Percentiles rank a stretch among this genome's conserved stretches.
These are phyloP conservation scores for Cathartes aura DNA, from an alignment of 2,113 vertebrate genomes.

Conservation along the genomic window DNA sequence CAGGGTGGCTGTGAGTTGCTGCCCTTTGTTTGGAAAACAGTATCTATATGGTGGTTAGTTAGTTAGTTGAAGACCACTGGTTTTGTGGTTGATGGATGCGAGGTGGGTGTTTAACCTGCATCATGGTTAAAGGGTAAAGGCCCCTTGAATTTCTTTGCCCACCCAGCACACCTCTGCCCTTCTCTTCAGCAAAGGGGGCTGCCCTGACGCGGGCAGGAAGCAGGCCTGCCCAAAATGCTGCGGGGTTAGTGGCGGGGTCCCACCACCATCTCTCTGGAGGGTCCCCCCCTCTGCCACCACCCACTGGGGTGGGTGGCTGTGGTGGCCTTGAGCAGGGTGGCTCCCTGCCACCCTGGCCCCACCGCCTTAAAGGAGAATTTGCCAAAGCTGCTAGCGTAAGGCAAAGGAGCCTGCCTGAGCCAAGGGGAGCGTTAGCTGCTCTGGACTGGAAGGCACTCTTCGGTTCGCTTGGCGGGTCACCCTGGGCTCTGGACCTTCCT, in stretches of 20 bases:
- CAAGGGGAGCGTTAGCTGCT: background rate
- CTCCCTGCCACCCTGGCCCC: background rate
- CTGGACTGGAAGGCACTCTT: background rate
- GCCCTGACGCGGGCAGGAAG: background rate
- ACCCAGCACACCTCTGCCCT: background rate
- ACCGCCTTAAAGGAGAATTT: background rate
- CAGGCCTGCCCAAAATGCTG: background rate
- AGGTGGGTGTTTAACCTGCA: background rate
- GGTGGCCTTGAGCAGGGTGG: background rate
- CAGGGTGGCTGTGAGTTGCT: background rate
- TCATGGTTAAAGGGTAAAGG: background rate
- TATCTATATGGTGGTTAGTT: background rate
- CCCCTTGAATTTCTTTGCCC: background rate
- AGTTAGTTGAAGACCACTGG: background rate
- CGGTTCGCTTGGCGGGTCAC: rapidly evolving
- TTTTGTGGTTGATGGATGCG: background rate
- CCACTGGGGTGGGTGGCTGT: background rate
- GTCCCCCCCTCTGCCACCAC: background rate
- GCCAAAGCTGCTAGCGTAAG: rapidly evolving
- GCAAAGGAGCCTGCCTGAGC: background rate
- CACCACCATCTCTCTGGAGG: background rate
- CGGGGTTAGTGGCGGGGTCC: background rate
- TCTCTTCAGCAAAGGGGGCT: background rate
- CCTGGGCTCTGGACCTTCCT: background rate
- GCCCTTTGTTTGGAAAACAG: background rate